Evolutionary conservation across 2,797 vertebrate genomes (phyloP).

Genomic region (Darevskia mixta): DNA sequence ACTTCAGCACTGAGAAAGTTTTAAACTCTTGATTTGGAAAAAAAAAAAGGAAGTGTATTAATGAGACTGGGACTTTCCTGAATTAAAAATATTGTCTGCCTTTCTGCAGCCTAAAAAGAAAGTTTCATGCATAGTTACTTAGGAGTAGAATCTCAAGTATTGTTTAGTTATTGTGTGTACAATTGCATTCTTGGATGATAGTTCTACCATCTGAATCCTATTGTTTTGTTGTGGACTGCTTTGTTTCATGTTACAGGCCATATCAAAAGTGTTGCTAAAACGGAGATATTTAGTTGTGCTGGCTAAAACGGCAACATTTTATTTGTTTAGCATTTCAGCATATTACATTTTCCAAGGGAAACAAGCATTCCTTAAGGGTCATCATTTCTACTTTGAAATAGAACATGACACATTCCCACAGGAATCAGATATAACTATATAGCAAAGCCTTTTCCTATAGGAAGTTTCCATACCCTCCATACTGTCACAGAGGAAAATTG

Average conservation of each 20-base stretch:
- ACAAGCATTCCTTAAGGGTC: background rate
- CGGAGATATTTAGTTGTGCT: background rate
- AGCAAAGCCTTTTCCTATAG: background rate
- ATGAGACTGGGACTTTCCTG: background rate
- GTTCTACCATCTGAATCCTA: background rate
- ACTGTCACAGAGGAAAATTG: no score
- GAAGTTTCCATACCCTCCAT: background rate
- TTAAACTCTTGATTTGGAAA: background rate
- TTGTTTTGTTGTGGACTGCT: background rate
- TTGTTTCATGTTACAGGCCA: background rate
- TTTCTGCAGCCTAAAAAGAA: background rate
- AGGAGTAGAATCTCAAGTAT: background rate
- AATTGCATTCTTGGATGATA: background rate
- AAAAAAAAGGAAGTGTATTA: background rate
- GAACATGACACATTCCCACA: background rate
- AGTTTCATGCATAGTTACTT: background rate
- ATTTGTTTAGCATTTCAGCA: background rate
- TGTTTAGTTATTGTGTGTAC: background rate
- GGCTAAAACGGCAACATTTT: background rate
- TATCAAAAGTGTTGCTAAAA: background rate
- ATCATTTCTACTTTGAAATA: background rate
- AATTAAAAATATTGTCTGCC: background rate
- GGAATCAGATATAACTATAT: background rate
- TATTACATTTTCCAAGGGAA: background rate
- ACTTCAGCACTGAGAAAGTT: conserved; percentile 4